Conservation (phyloP, 2,113 vertebrate genomes). For the Oncorhynchus nerka region DNA sequence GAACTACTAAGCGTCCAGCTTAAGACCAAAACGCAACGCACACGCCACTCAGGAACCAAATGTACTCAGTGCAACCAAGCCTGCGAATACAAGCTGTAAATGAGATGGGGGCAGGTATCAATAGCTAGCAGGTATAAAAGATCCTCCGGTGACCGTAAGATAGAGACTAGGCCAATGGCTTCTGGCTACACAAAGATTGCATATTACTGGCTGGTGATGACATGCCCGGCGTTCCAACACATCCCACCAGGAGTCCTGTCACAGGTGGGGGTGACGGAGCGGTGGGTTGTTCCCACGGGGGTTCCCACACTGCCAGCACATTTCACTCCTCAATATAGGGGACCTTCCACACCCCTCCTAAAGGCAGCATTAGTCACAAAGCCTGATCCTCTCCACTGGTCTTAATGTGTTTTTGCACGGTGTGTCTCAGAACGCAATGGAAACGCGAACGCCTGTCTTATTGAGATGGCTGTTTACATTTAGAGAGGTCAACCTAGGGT, state of each 20-base stretch:
- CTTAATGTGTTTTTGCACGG: background rate
- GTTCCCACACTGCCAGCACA: slow-evolving; percentile 9
- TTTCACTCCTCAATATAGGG: slow-evolving; percentile 5
- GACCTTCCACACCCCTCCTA: background rate
- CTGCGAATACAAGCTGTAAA: slow-evolving; percentile 11
- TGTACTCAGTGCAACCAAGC: background rate
- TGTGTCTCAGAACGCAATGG: background rate
- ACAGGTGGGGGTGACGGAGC: slow-evolving; percentile 4
- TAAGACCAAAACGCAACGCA: background rate
- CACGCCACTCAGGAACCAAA: background rate
- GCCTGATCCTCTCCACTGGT: background rate
- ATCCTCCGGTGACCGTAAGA: background rate
- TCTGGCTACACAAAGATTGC: background rate
- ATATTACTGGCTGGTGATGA: slow-evolving; percentile 7
- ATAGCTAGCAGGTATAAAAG: slow-evolving; percentile 22
- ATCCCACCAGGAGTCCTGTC: slow-evolving; percentile 12
- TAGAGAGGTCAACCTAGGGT: background rate
- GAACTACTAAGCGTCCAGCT: too few relatives aligned
- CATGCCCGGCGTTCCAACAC: slow-evolving; percentile 27
- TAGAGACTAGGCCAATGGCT: slow-evolving; percentile 2
- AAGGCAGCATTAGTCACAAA: slow-evolving; percentile 15
- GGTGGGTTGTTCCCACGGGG: slow-evolving; percentile 37
- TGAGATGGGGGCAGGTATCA: slow-evolving; percentile 17
- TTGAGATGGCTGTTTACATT: background rate
- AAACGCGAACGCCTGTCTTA: background rate